These are phyloP conservation scores for Pampusana beccarii DNA, from an alignment of 2,113 vertebrate genomes.

Conservation along the genomic window DNA sequence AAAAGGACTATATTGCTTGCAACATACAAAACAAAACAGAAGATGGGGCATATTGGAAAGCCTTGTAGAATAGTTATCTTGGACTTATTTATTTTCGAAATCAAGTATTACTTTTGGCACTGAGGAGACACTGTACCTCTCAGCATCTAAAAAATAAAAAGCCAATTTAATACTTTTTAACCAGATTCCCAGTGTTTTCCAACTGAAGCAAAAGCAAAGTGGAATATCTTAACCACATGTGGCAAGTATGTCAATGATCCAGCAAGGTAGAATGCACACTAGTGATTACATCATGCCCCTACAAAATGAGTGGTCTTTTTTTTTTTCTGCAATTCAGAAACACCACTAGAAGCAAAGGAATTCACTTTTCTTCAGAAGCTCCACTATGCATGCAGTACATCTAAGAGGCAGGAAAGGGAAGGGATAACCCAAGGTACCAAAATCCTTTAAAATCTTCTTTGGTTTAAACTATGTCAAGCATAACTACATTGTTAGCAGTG, in stretches of 20 bases:
- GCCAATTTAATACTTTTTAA: neutral
- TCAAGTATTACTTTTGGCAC: neutral
- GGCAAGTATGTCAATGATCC: neutral
- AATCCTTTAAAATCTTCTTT: neutral
- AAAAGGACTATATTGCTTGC: neutral
- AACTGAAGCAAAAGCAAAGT: neutral
- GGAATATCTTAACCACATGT: neutral
- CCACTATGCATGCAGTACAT: accelerated
- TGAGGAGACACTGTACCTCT: neutral
- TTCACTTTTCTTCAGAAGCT: neutral
- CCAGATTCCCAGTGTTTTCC: neutral
- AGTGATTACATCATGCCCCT: neutral
- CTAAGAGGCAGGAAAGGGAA: neutral
- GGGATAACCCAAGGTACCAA: neutral
- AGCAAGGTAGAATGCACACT: neutral
- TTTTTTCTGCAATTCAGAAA: neutral
- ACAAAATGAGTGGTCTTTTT: neutral
- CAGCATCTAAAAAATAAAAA: neutral
- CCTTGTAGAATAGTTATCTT: neutral
- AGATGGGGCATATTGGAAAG: neutral
- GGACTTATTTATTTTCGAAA: neutral
- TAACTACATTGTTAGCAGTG: neutral
- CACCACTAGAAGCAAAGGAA: neutral
- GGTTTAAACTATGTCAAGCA: neutral
- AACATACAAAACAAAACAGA: neutral